Conservation (phyloP, 2,888 invertebrate species). For the Seladonia tumulorum region DNA sequence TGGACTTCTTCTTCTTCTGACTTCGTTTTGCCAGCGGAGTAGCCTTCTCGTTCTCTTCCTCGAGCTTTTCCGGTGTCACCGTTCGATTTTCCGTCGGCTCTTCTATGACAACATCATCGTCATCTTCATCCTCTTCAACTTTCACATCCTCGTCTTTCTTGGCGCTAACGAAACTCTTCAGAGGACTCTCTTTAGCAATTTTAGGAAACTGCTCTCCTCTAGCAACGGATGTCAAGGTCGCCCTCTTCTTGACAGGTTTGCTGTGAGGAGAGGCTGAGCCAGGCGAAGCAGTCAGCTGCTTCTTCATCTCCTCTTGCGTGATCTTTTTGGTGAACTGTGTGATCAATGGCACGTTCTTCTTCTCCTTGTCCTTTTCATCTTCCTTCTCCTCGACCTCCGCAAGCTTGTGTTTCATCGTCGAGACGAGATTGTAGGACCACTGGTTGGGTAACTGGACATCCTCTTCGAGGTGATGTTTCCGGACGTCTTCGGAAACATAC, state of each 20-base stretch:
- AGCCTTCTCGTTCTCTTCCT: not conserved
- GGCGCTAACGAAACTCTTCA: constrained; percentile 58
- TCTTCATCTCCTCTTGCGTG: constrained; percentile 80
- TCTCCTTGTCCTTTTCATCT: constrained; percentile 64
- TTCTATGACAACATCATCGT: not conserved
- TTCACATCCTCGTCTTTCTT: not conserved
- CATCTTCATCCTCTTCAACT: not conserved
- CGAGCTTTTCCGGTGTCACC: not conserved
- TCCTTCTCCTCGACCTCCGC: constrained; percentile 63
- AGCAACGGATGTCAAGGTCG: constrained; percentile 76
- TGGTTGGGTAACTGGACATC: constrained; percentile 85
- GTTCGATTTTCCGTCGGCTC: not conserved
- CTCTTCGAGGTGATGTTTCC: constrained; percentile 84
- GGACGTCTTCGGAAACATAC: constrained; percentile 87
- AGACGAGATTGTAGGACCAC: constrained; percentile 85
- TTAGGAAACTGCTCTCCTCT: constrained; percentile 76
- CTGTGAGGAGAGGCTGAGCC: not conserved
- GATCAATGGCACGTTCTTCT: constrained; percentile 84
- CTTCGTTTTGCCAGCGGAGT: not conserved
- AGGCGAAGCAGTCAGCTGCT: constrained; percentile 71
- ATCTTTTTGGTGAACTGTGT: constrained; percentile 85
- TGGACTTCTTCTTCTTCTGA: not conserved
- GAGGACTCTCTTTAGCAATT: constrained; percentile 66
- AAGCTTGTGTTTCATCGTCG: constrained; percentile 66
- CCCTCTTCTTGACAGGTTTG: constrained; percentile 76